Percentiles rank a stretch among this genome's conserved stretches.
Conservation (phyloP, 2,888 invertebrate species). For the Pollenia amentaria region DNA sequence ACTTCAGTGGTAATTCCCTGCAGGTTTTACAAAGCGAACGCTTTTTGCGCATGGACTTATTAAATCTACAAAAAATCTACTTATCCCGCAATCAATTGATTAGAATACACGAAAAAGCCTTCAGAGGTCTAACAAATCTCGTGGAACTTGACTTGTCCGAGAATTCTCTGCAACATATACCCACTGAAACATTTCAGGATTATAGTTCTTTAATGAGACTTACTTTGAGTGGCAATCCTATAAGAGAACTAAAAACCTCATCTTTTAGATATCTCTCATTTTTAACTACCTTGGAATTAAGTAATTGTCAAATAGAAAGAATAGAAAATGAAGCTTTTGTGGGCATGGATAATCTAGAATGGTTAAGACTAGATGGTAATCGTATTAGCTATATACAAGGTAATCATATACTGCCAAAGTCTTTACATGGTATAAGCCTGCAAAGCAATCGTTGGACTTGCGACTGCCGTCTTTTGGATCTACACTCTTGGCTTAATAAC, state of each 20-base stretch:
- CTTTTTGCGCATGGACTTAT: conserved; percentile 91
- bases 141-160: conserved; percentile 95
- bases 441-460: conserved; percentile 96
- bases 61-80: conserved; percentile 95
- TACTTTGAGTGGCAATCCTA: conserved; percentile 92
- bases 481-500: conserved; percentile 91
- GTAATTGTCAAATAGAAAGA: conserved; percentile 90
- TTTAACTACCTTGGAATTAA: conserved; percentile 92
- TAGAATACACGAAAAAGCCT: conserved; percentile 91
- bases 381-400: conserved; percentile 90
- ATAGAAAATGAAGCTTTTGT: conserved; percentile 93
- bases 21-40: conserved; percentile 91
- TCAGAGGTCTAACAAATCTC: conserved; percentile 93
- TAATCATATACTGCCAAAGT: conserved; percentile 89
- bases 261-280: conserved; percentile 91
- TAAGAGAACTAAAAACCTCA: conserved; percentile 89
- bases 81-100: conserved; percentile 91
- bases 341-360: conserved; percentile 92
- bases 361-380: conserved; percentile 93
- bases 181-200: conserved; percentile 91
- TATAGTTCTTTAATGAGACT: conserved; percentile 93
- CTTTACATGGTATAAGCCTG: conserved; percentile 91
- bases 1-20: conserved; percentile 93
- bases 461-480: conserved; percentile 91
- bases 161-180: conserved; percentile 91